Conservation (phyloP, 2,888 invertebrate genomes). For the Strigamia transsilvanica region DNA sequence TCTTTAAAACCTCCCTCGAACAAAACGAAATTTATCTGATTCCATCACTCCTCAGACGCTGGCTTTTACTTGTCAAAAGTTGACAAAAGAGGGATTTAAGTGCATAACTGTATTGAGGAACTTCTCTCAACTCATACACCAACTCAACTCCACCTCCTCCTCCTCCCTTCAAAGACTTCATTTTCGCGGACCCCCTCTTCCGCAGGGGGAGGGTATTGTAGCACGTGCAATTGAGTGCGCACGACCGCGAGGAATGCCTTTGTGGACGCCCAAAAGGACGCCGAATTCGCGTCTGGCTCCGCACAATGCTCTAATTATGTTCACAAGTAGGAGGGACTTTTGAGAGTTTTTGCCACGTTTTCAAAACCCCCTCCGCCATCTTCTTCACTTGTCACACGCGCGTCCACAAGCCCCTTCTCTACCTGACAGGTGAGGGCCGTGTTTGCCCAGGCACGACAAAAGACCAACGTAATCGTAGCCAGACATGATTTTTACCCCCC, state of each 20-base stretch:
- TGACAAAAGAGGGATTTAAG: conserved; percentile 34
- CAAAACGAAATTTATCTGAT: conserved; percentile 22
- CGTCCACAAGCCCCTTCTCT: neutral
- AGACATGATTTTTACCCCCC: conserved; percentile 7
- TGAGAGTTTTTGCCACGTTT: conserved; percentile 32
- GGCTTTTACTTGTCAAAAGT: conserved; percentile 33
- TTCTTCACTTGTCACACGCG: conserved; percentile 21
- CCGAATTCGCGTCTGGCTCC: conserved; percentile 16
- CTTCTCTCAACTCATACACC: neutral
- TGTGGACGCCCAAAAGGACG: neutral
- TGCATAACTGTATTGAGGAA: conserved; percentile 17
- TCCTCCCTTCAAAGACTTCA: conserved; percentile 18
- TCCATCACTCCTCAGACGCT: neutral
- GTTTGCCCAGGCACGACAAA: conserved; percentile 16
- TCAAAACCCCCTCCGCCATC: neutral
- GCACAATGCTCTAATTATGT: conserved; percentile 30
- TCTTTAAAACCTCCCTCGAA: neutral
- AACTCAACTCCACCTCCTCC: too few relatives aligned
- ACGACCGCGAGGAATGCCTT: conserved; percentile 35
- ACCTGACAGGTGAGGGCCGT: conserved; percentile 11
- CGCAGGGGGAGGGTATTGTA: neutral
- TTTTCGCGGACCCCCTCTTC: neutral
- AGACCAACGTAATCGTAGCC: conserved; percentile 24
- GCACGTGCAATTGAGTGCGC: conserved; percentile 38
- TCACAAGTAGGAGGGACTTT: conserved; percentile 23